A percentile compares a stretch with the other conserved stretches of the same genome.
phyloP scores from a whole-genome alignment of 2,888 invertebrate species.

The Pecten maximus region DNA sequence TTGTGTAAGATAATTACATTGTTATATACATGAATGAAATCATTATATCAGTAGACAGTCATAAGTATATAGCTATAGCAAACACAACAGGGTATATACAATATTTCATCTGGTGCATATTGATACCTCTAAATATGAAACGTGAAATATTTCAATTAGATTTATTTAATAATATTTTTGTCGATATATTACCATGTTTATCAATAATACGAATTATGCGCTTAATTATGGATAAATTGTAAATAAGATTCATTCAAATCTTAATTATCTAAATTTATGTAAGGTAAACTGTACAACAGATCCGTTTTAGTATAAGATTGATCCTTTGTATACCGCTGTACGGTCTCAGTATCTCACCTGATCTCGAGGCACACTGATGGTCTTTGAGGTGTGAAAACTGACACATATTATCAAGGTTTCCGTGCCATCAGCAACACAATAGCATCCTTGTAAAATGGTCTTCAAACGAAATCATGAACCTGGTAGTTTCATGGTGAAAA shows the following conservation, averaged over 20 bases:
- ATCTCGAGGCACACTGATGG: not conserved
- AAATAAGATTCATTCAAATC: not conserved
- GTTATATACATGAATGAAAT: conserved; percentile 9
- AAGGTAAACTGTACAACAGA: not conserved
- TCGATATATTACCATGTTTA: too few species aligned
- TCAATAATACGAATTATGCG: too few species aligned
- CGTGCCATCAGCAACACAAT: not conserved
- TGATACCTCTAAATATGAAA: too few species aligned
- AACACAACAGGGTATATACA: too few species aligned
- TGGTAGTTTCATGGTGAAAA: conserved; percentile 13
- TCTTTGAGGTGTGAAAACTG: conserved; percentile 21
- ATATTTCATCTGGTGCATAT: too few species aligned
- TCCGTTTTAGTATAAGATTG: not conserved
- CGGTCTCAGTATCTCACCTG: not conserved
- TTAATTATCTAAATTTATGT: not conserved
- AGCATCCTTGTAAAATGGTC: conserved; percentile 2
- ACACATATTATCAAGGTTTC: not conserved
- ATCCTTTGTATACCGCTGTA: not conserved
- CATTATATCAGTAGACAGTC: not conserved
- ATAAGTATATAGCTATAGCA: too few species aligned
- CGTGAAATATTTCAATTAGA: too few species aligned
- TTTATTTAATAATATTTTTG: too few species aligned
- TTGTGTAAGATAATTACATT: not conserved
- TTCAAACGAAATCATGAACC: not conserved
- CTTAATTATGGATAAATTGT: too few species aligned